Base-by-base conservation (phyloP, 2,888 invertebrate genomes). In the Julus scanicus region DNA sequence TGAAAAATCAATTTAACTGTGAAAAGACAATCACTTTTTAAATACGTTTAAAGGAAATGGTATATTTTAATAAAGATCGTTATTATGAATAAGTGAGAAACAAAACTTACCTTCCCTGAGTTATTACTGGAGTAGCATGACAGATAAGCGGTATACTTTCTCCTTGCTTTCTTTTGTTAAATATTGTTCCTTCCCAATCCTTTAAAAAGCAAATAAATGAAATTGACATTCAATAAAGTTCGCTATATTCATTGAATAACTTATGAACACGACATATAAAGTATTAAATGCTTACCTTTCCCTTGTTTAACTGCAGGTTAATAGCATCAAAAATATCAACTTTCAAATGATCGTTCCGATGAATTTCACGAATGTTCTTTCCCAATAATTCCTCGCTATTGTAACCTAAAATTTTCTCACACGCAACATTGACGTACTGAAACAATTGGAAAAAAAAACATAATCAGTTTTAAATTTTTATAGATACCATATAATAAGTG, bases 371-470 rank as follows among this genome's bases (percentile, higher is more conserved):
- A 20, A 95, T 92, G 90, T 94, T 94, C 91, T 93, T 94, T 17
- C 94, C 95, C 39, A 94, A 90, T 49, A 95, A 92, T 89, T 95
- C 95, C 87, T 94, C 95, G 90, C 93, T 93, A 90, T 94, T 94
- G 92, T 94, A 95, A 80, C 97, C 97, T 90, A 97, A 94, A 90
- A 96, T 93, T 89, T 95, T 95, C 93, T 97, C 97, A 92, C 96
- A 96, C 39, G 97, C 95, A 91, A 95, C 95, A 93, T 98, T 98
- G 90, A 96, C 95, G 92, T 97, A 96, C 96, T 98, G 94, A 4
- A 86, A 93, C 92, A 49, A 89, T 39, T 86, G 39, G 39, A 71
- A 39, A n/a, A 39, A 13, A n/a, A 20, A 37, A 87, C 11, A 80
- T 15, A 87, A 87, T 39, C 0, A 4, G 6, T 29, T 29, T 29